Conservation (phyloP, 2,888 invertebrate species). For the Acleris cristana region DNA sequence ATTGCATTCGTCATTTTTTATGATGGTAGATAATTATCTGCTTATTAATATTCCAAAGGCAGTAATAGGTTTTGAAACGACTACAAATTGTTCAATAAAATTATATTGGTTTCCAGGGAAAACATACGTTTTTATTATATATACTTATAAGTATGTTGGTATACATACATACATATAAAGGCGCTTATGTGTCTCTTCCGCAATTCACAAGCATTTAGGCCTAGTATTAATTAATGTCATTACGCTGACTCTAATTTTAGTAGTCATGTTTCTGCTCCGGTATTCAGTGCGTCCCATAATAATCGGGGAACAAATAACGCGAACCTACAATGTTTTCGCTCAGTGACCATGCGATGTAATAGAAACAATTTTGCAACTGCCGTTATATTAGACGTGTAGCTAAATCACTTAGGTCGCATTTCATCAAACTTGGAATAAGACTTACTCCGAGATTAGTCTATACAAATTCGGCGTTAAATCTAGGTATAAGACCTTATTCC, state of each 20-base stretch:
- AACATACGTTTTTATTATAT: not conserved
- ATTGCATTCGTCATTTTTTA: constrained; percentile 36
- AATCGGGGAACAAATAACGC: constrained; percentile 48
- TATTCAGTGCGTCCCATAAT: constrained; percentile 56
- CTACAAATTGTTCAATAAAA: not conserved
- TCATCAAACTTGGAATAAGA: too few species aligned
- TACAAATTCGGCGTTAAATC: too few species aligned
- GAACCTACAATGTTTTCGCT: constrained; percentile 62
- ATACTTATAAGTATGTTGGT: not conserved
- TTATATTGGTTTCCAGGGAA: not conserved
- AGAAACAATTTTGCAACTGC: constrained; percentile 54
- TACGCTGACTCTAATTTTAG: constrained; percentile 57
- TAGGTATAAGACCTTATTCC: too few species aligned
- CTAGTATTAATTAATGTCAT: constrained; percentile 50
- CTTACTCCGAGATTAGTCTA: too few species aligned
- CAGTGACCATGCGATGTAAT: constrained; percentile 62
- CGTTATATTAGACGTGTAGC: constrained; percentile 8
- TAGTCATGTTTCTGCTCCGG: constrained; percentile 50
- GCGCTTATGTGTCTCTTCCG: constrained; percentile 18
- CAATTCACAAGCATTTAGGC: constrained; percentile 32
- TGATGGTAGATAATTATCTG: constrained; percentile 17
- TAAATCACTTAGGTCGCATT: too few species aligned
- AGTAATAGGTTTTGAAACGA: not conserved
- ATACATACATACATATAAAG: not conserved
- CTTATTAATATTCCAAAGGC: constrained; percentile 15